Evolutionary conservation across 2,888 invertebrate genomes (phyloP).

Genomic region (Neocrepidodera transversa): DNA sequence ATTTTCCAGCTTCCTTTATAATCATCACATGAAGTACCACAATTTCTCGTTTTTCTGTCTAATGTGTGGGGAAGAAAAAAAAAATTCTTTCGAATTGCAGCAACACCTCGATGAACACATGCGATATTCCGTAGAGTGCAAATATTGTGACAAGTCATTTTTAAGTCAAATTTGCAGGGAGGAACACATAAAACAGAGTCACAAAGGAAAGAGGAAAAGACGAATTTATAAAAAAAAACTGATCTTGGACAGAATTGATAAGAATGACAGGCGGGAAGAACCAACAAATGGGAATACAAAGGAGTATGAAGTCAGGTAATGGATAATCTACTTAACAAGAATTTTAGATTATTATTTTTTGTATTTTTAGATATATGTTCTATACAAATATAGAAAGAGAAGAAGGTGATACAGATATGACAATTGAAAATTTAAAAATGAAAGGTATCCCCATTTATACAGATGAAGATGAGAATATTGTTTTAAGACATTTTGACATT

Average conservation of each 20-base stretch:
- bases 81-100: conserved; percentile 29
- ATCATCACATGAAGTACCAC: conserved; percentile 33
- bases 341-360: too few relatives aligned
- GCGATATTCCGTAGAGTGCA: conserved; percentile 36
- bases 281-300: neutral
- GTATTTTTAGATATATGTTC: neutral
- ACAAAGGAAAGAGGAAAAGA: conserved; percentile 20
- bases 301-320: neutral
- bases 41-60: conserved; percentile 32
- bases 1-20: conserved; percentile 35
- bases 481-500: too few relatives aligned
- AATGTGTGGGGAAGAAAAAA: conserved; percentile 32
- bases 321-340: neutral
- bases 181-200: conserved; percentile 23
- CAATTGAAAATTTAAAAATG: conserved; percentile 5
- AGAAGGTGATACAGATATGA: neutral
- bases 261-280: neutral
- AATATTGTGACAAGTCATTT: conserved; percentile 40
- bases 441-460: conserved; percentile 3
- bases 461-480: neutral
- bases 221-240: conserved; percentile 20
- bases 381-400: neutral
- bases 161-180: conserved; percentile 25
- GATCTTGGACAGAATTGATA: conserved; percentile 28
- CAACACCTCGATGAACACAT: conserved; percentile 37